Evolutionary conservation across 2,113 vertebrate species (phyloP), one percentile per base, ranked within the genome.

Genomic region (Limnothrissa miodon): DNA sequence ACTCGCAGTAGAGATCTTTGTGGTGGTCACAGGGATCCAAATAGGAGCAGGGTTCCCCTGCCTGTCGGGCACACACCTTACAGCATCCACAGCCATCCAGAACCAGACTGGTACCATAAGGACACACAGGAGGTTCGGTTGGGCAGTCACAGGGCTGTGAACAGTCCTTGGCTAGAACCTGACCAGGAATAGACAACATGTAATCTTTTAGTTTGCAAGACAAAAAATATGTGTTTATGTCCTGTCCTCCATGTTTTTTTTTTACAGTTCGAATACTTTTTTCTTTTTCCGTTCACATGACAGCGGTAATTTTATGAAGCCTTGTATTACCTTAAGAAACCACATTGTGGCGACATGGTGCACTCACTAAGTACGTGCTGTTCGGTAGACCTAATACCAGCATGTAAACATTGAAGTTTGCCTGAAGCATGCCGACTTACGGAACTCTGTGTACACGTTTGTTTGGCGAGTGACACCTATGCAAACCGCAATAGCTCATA

Each of bases 41-140:
- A 23, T 80, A 80, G 39, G 92, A 93, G n/a, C 95, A 96, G 80
- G 91, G 90, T 83, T 96, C 95, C 0, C 93, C 94, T 0, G 91
- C 89, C 91, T 96, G 95, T 87, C 56, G 62, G 86, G 95, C 93
- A 46, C 94, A 96, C 85, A 96, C 94, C 81, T 93, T 95, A 88
- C 95, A 96, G 91, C 95, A 96, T 6, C 95, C 94, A n/a, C 95
- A 96, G 84, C 88, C 92, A 17, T 96, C 95, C 90, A 93, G 86
- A 15, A 96, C 84, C 0, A 93, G 90, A 88, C 95, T 96, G 89
- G 91, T 95, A 62, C 94, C 95, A 0, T 83, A 46, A 0, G 92
- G 90, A 66, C 95, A 96, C 53, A 85, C 88, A 29, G 86, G 89
- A 0, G 89, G 25, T 44, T 92, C 91, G 0, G 89, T 78, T 8